Evolutionary conservation across 1,140 invertebrate genomes (phyloP), one percentile per base, ranked within the genome.

Genomic region (Dermatophagoides farinae): DNA sequence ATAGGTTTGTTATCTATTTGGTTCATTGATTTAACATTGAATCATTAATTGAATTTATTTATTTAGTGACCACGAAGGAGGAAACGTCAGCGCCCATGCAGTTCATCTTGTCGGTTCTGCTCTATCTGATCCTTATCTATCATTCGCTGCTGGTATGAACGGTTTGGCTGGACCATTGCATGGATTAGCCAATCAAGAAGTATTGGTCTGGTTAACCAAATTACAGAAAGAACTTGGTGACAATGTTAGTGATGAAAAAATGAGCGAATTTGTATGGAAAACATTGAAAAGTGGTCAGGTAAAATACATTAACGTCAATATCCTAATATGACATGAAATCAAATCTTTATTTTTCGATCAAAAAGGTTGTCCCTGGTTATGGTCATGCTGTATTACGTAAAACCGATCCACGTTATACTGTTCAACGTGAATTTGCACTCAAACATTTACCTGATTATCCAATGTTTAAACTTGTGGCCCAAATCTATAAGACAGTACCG

Each of bases 331-430:
- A 12, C 53, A 57, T 5, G 23, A 51, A 55, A 12, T n/a, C n/a
- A 61, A 23, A 18, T 31, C 16, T 38, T 60, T n/a, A n/a, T 8
- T 57, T 50, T 23, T 40, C 9, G 61, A n/a, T 25, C 16, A 46
- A 57, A 9, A 57, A 78, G 76, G 78, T 79, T 60, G 74, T 79
- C n/a, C 78, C 78, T 39, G 78, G 78, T 38, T 79, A 79, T 67
- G 78, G 78, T 5, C 78, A 79, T 68, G 78, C 78, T 58, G 78
- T 79, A n/a, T 67, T 79, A 38, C 67, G 78, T 22, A 78, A 78
- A 66, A 79, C 78, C 6, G 78, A 79, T 67, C 78, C 78, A 51
- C 71, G 78, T 22, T 79, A 79, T 67, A 73, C 68, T 20, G 77
- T 76, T 61, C 77, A 79, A 65, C 68, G 76, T 61, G 77, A 80